Evolutionary conservation across 2,797 vertebrate genomes (phyloP).

Genomic region (Melanotaenia boesemani): DNA sequence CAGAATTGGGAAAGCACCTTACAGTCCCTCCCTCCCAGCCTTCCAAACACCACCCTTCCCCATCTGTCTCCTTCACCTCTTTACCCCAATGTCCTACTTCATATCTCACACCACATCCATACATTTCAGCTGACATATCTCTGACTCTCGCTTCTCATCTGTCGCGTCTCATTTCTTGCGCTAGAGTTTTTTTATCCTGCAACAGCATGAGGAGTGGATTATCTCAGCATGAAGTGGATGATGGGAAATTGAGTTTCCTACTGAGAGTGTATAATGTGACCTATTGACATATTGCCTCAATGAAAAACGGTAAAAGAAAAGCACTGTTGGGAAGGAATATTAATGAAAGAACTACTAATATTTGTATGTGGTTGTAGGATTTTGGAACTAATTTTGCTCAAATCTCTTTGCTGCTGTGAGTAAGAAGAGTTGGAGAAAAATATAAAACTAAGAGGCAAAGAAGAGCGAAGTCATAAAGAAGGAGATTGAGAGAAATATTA

Average conservation of each 20-base stretch:
- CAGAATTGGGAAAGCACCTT: slow-evolving; percentile 79
- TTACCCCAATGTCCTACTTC: slow-evolving; percentile 18
- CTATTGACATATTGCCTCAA: slow-evolving; percentile 49
- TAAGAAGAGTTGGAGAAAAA: slow-evolving; percentile 23
- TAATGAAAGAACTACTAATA: slow-evolving; percentile 51
- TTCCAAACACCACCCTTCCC: slow-evolving; percentile 10
- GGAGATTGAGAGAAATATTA: neutral
- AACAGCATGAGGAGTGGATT: slow-evolving; percentile 55
- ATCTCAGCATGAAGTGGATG: slow-evolving; percentile 68
- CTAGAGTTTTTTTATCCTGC: slow-evolving; percentile 47
- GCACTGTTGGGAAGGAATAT: slow-evolving; percentile 34
- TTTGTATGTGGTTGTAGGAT: slow-evolving; percentile 17
- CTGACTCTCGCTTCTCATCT: slow-evolving; percentile 48
- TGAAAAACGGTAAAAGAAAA: slow-evolving; percentile 34
- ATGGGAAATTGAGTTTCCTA: slow-evolving; percentile 71
- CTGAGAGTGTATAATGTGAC: slow-evolving; percentile 53
- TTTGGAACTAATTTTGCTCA: slow-evolving; percentile 19
- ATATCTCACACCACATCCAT: slow-evolving; percentile 36
- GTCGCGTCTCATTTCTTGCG: slow-evolving; percentile 63
- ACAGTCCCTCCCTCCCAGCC: slow-evolving; percentile 28
- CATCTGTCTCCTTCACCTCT: slow-evolving; percentile 10
- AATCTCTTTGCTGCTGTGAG: slow-evolving; percentile 11
- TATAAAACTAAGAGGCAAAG: neutral
- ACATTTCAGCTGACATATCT: slow-evolving; percentile 32
- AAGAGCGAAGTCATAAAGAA: slow-evolving; percentile 2